Conservation (phyloP, 2,888 invertebrate genomes). For the Sphinx pinastri region DNA sequence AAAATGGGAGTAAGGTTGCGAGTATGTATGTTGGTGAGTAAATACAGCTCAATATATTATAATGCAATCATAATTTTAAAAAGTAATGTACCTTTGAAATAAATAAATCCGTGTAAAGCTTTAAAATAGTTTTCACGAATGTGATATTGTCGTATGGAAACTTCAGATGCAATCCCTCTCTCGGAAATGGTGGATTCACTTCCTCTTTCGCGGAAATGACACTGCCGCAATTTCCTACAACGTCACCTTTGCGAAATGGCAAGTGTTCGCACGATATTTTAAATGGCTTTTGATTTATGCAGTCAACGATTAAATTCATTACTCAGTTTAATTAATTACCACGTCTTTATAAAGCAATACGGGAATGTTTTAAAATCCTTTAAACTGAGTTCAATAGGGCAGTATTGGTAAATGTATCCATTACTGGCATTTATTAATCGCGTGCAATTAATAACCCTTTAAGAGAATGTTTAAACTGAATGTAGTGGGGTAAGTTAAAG, state of each 20-base stretch:
- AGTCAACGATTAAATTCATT: neutral
- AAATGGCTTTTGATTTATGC: neutral
- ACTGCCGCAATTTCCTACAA: constrained; percentile 2
- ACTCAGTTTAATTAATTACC: constrained; percentile 3
- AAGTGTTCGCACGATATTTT: constrained; percentile 9
- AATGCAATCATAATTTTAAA: neutral
- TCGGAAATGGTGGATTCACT: constrained; percentile 7
- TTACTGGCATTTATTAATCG: constrained; percentile 1
- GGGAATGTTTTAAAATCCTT: neutral
- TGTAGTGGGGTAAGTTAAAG: neutral
- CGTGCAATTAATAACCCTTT: constrained; percentile 1
- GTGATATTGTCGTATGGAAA: neutral
- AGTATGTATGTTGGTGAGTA: neutral
- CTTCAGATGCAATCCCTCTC: neutral
- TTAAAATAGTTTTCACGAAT: neutral
- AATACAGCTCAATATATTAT: neutral
- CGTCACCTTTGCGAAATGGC: constrained; percentile 7
- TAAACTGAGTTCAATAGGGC: neutral
- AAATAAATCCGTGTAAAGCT: neutral
- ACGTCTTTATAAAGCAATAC: neutral
- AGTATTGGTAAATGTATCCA: neutral
- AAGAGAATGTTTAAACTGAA: neutral
- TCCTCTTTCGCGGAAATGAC: constrained; percentile 14
- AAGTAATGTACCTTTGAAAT: neutral
- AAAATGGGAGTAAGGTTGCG: neutral